Evolutionary conservation across 2,797 vertebrate genomes (phyloP).

Genomic region (Mus spretus): DNA sequence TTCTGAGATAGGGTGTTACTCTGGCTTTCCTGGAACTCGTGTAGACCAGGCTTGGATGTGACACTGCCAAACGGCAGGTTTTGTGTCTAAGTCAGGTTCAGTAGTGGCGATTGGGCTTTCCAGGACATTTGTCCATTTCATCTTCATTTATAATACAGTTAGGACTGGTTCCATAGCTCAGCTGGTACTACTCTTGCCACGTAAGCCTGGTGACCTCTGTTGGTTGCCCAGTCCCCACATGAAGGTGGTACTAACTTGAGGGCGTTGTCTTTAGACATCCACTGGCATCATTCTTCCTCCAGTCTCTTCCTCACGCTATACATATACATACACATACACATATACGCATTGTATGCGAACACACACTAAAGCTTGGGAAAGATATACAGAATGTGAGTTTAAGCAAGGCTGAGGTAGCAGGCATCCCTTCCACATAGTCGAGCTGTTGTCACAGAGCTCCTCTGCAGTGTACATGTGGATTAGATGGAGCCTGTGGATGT

Average conservation of each 20-base stretch:
- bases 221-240: neutral
- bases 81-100: constrained; percentile 35
- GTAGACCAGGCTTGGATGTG: neutral
- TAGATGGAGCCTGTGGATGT: neutral
- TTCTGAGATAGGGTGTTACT: neutral
- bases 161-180: neutral
- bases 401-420: neutral
- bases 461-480: neutral
- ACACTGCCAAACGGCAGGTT: neutral
- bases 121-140: constrained; percentile 19
- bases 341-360: too few species aligned
- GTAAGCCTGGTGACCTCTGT: neutral
- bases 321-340: too few species aligned
- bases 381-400: neutral
- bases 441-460: neutral
- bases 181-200: too few species aligned
- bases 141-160: neutral
- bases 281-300: too few species aligned
- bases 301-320: neutral
- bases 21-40: neutral
- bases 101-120: neutral
- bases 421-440: neutral
- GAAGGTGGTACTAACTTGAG: neutral
- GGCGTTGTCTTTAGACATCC: neutral
- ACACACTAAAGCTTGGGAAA: neutral